Base-by-base conservation (phyloP, 2,888 invertebrate species). In the Tenthredo amoena region DNA sequence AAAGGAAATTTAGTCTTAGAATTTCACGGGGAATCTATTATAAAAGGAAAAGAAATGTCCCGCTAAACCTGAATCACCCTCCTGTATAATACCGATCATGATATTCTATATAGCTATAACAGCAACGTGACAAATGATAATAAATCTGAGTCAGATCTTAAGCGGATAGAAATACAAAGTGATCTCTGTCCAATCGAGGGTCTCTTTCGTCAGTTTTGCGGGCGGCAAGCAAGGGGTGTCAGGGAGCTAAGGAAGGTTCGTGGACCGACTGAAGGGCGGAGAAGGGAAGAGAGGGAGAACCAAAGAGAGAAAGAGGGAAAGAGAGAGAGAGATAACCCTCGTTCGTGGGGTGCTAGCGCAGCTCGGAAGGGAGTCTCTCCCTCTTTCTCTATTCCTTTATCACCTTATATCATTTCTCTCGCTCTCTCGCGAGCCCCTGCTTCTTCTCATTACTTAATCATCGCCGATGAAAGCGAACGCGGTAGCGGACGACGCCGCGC, bases 391-490 rank as follows among this genome's bases (percentile, higher is more conserved):
- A 43, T 62, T n/a, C 5, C 62, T 43, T 62, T 40, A 34, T n/a
- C 81, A 37, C n/a, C 18, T n/a, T 55, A 50, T 55, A 31, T 55
- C 37, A n/a, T 79, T 34, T 62, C 37, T 62, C 21, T 43, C 26
- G 26, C 62, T 62, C 40, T n/a, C 62, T 62, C 31, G n/a, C 37
- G 37, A 62, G 62, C 58, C 58, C 62, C 81, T 81, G 58, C 40
- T 81, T 84, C 71, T 79, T 34, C 85, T 85, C 85, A 79, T 85
- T 85, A 85, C 85, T 85, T 85, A 85, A 85, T 85, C 85, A 79
- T 85, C 85, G 65, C 62, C 47, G 77, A 47, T 85, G 85, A 85
- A 79, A 85, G 85, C 43, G 65, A 77, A 77, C 76, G 79, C 85
- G 62, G 81, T 26, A 81, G 37, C 81, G 62, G 40, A 72, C 72